Evolutionary conservation across 2,113 vertebrate species (phyloP).

Genomic region (Aleadryas rufinucha): DNA sequence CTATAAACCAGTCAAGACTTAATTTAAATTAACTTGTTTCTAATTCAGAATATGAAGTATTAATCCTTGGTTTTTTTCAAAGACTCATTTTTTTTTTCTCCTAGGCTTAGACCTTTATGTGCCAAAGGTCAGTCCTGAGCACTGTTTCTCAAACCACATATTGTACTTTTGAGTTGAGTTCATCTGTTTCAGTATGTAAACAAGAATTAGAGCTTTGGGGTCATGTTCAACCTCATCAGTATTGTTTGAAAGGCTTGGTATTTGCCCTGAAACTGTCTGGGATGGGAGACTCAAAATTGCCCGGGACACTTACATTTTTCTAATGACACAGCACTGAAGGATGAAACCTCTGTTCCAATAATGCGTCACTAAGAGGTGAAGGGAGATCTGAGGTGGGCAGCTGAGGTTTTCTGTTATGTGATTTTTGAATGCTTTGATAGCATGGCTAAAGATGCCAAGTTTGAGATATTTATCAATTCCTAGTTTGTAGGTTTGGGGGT

Average conservation of each 20-base stretch:
- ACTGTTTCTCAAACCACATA: conserved; percentile 38
- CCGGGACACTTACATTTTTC: not conserved
- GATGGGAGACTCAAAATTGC: not conserved
- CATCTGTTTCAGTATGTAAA: conserved; percentile 8
- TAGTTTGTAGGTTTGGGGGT: not conserved
- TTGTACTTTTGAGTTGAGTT: not conserved
- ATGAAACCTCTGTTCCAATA: not conserved
- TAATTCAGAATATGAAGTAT: conserved; percentile 24
- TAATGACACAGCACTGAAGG: not conserved
- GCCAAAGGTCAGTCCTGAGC: conserved; percentile 12
- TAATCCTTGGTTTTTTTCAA: not conserved
- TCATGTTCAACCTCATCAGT: not conserved
- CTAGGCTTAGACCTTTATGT: not conserved
- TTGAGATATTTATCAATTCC: not conserved
- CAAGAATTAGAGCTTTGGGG: not conserved
- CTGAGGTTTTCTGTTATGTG: not conserved
- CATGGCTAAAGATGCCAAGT: not conserved
- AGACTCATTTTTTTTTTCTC: conserved; percentile 20
- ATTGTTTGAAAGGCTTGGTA: not conserved
- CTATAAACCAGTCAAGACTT: not conserved
- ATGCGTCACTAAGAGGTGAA: not conserved
- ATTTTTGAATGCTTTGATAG: not conserved
- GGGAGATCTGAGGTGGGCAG: not conserved
- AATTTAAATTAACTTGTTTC: not conserved
- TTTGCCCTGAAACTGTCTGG: not conserved